phyloP scores from a whole-genome alignment of 2,797 vertebrate species.

The Gadopsis marmoratus region DNA sequence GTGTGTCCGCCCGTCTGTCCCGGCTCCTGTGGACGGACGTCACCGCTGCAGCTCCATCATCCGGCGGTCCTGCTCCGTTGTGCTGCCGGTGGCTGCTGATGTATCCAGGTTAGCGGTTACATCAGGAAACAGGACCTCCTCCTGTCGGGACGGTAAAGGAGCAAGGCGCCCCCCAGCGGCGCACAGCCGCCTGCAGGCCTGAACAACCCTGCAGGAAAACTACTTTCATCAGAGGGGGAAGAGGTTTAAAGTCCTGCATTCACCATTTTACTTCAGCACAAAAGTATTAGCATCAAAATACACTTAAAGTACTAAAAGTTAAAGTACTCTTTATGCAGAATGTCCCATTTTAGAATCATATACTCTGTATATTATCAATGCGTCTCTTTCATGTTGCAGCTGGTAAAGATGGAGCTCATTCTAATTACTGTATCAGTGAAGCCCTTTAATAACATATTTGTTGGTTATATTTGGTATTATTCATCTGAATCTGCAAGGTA shows the following conservation, averaged over 20 bases:
- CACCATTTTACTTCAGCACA: no score
- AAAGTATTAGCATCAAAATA: no score
- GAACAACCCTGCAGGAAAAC: no score
- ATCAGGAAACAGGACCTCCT: conserved; percentile 17
- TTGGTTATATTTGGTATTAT: not conserved
- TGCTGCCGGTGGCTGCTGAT: conserved; percentile 1
- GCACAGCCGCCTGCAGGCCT: not conserved
- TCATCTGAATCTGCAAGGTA: not conserved
- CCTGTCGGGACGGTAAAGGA: not conserved
- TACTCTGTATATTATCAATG: no score
- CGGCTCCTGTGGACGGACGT: conserved; percentile 24
- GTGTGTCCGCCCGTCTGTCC: conserved; percentile 14
- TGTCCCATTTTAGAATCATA: not conserved
- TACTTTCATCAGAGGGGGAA: no score
- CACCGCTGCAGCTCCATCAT: conserved; percentile 35
- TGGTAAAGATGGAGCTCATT: no score
- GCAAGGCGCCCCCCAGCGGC: conserved; percentile 58
- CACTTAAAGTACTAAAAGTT: no score
- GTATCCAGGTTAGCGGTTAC: conserved; percentile 36
- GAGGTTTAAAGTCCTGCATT: no score
- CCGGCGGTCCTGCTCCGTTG: not conserved
- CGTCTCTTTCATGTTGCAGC: not conserved
- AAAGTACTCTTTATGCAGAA: not conserved
- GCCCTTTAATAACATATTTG: not conserved
- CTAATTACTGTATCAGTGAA: no score